A percentile compares a stretch with the other conserved stretches of the same genome.
These are phyloP conservation scores for Eptesicus fuscus DNA, from an alignment of 2,113 vertebrate species.

Conservation along the genomic window DNA sequence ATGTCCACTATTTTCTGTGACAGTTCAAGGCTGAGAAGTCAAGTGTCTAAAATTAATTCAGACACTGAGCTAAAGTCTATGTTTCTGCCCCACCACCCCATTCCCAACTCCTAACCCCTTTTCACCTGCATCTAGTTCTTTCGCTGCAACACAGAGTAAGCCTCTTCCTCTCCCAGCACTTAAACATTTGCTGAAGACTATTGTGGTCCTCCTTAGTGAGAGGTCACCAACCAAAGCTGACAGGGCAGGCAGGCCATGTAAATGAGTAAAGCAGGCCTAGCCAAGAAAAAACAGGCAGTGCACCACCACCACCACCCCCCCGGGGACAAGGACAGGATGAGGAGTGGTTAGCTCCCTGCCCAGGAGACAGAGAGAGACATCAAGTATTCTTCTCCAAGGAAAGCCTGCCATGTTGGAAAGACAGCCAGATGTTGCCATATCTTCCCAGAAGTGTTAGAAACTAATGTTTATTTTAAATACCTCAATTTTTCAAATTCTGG, in stretches of 20 bases:
- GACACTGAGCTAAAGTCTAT: not conserved
- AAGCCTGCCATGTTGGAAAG: not conserved
- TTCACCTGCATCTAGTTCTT: not conserved
- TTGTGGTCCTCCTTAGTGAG: not conserved
- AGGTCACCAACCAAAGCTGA: not conserved
- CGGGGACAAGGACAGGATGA: not conserved
- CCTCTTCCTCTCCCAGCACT: not conserved
- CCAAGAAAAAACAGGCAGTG: not conserved
- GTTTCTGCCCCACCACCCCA: not conserved
- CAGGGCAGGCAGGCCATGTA: not conserved
- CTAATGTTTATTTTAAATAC: not conserved
- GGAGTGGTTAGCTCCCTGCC: not conserved
- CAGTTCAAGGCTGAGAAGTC: not conserved
- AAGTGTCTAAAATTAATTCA: not conserved
- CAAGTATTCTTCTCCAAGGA: not conserved
- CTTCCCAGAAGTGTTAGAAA: not conserved
- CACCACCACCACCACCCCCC: fast-evolving
- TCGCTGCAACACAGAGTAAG: not conserved
- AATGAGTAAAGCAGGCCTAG: not conserved
- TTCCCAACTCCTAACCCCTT: too few species aligned
- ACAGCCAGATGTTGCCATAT: not conserved
- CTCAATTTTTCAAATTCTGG: not conserved
- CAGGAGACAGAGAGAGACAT: not conserved
- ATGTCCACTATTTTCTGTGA: not conserved
- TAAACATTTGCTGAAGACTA: not conserved